Conservation (phyloP, 2,113 vertebrate genomes). For the Sapajus apella region DNA sequence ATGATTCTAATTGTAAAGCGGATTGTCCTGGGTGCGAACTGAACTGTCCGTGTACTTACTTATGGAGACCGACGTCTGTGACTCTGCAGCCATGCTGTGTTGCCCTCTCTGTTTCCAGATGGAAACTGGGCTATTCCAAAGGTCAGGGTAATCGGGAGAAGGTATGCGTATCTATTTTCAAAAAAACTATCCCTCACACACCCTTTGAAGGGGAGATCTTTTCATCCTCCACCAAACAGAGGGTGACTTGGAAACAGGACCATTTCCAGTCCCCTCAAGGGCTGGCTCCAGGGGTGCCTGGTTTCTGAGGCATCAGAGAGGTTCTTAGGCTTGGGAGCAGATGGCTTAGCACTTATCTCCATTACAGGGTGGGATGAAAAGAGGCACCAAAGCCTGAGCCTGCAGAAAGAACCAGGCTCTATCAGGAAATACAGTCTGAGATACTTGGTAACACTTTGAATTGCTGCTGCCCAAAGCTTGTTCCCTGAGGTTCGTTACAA, state of each 20-base stretch:
- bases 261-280: not conserved
- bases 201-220: not conserved
- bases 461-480: constrained; percentile 43
- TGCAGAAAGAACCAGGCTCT: not conserved
- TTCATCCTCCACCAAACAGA: constrained; percentile 41
- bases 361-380: not conserved
- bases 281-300: accelerated
- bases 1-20: not conserved
- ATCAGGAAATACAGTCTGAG: not conserved
- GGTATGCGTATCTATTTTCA: not conserved
- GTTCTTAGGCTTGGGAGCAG: constrained; percentile 1
- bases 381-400: not conserved
- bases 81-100: not conserved
- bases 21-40: not conserved
- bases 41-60: not conserved
- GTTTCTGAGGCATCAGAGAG: constrained; percentile 47
- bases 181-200: not conserved
- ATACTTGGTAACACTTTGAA: constrained; percentile 62
- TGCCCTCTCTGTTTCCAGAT: not conserved
- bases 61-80: not conserved
- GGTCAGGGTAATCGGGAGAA: too few relatives aligned
- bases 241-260: constrained; percentile 38
- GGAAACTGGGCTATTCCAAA: not conserved
- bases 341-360: not conserved
- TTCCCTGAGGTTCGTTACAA: constrained; percentile 54